Conservation (phyloP, 2,797 vertebrate species). For the Sphenodon punctatus region DNA sequence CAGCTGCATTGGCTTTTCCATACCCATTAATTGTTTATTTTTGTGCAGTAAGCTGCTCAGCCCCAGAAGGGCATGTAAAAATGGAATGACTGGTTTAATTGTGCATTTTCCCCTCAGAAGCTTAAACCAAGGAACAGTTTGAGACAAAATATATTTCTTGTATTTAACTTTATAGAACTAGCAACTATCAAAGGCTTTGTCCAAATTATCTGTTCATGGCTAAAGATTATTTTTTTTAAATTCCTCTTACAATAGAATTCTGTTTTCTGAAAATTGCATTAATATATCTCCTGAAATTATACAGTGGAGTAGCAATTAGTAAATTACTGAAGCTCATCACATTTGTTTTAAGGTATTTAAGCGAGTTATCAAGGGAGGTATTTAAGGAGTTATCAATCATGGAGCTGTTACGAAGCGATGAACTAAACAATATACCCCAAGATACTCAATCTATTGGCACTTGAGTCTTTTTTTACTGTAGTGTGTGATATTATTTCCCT, state of each 20-base stretch:
- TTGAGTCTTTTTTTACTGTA: neutral
- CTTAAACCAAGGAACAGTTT: neutral
- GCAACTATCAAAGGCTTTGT: neutral
- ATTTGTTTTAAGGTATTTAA: slow-evolving; percentile 22
- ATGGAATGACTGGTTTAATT: neutral
- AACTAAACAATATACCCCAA: neutral
- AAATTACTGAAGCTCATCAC: slow-evolving; percentile 15
- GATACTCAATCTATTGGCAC: neutral
- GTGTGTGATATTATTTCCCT: slow-evolving; percentile 4
- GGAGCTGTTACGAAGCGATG: neutral
- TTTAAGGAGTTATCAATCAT: slow-evolving; percentile 40
- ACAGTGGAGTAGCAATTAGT: slow-evolving; percentile 13
- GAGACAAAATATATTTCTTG: neutral
- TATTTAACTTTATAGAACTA: neutral
- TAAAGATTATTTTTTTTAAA: neutral
- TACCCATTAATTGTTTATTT: neutral
- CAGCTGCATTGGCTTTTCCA: neutral
- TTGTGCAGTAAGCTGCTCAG: neutral
- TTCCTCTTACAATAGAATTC: neutral
- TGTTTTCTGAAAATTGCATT: neutral
- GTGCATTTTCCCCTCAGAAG: neutral
- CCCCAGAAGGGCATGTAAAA: neutral
- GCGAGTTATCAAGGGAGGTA: neutral
- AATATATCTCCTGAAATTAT: neutral
- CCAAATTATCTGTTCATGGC: neutral